Conservation (phyloP, 1,140 invertebrate genomes). For the Oscheius sp. region DNA sequence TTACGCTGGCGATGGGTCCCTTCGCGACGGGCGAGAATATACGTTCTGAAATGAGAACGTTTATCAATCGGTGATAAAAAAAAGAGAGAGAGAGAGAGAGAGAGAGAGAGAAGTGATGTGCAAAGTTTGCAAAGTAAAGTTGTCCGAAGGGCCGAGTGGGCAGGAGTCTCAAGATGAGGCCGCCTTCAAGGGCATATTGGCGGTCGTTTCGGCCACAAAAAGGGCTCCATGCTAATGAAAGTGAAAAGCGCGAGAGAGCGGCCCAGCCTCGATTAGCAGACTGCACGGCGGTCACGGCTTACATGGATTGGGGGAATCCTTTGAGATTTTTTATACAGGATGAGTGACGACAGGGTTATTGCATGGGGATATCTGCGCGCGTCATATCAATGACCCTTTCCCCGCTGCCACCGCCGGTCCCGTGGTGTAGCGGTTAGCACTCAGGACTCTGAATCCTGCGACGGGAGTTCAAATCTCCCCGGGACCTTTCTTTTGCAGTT, state of each 20-base stretch:
- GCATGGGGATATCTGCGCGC: too few relatives aligned
- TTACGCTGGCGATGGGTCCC: neutral
- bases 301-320: too few relatives aligned
- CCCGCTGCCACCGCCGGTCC: too few relatives aligned
- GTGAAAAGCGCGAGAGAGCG: neutral
- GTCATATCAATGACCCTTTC: too few relatives aligned
- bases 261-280: neutral
- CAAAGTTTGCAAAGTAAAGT: too few relatives aligned
- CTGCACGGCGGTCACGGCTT: neutral
- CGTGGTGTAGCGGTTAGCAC: conserved; percentile 60
- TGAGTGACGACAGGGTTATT: too few relatives aligned
- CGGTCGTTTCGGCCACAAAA: neutral
- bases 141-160: too few relatives aligned
- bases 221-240: neutral
- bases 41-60: neutral
- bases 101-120: too few relatives aligned
- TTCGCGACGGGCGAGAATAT: neutral
- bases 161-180: too few relatives aligned
- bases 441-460: conserved; percentile 60
- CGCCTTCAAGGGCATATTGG: conserved; percentile 1
- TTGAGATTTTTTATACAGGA: too few relatives aligned
- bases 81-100: neutral
- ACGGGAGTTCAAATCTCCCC: conserved; percentile 60
- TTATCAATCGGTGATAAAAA: neutral
- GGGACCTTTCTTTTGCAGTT: too few relatives aligned